Evolutionary conservation across 2,113 vertebrate genomes (phyloP).

Genomic region (Elephas maximus): DNA sequence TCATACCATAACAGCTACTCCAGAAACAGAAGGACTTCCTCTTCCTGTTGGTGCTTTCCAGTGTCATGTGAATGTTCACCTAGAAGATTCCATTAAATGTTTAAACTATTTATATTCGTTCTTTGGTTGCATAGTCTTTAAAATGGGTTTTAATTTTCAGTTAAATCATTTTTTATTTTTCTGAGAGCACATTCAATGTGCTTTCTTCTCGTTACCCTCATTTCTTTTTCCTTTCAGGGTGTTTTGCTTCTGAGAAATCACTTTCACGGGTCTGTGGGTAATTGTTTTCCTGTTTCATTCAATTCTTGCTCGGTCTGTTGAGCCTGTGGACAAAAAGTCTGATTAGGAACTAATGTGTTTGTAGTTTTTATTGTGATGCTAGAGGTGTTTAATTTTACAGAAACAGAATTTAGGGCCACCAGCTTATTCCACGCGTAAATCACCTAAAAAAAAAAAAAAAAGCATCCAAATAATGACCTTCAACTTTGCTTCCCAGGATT

Average conservation of each 20-base stretch:
- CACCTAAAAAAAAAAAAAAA: background rate
- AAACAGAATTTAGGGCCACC: constrained; percentile 25
- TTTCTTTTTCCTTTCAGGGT: constrained; percentile 37
- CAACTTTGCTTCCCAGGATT: constrained; percentile 36
- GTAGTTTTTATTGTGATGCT: constrained; percentile 54
- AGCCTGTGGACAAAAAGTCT: background rate
- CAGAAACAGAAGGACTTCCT: constrained; percentile 80
- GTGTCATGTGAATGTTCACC: constrained; percentile 79
- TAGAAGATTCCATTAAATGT: constrained; percentile 75
- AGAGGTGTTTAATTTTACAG: constrained; percentile 43
- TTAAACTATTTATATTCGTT: constrained; percentile 67
- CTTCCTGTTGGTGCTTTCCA: constrained; percentile 85
- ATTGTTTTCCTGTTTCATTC: constrained; percentile 57
- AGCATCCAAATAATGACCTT: background rate
- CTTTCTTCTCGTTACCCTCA: background rate
- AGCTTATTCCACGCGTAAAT: background rate
- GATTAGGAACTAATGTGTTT: constrained; percentile 28
- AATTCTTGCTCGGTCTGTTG: constrained; percentile 30
- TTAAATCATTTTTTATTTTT: constrained; percentile 25
- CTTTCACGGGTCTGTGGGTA: background rate
- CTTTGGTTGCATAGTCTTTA: background rate
- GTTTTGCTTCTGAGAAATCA: constrained; percentile 64
- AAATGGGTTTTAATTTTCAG: constrained; percentile 49
- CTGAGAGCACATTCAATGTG: background rate
- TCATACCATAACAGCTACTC: constrained; percentile 78